These are phyloP conservation scores for Ischnura elegans DNA, from an alignment of 2,888 invertebrate genomes.

Conservation along the genomic window DNA sequence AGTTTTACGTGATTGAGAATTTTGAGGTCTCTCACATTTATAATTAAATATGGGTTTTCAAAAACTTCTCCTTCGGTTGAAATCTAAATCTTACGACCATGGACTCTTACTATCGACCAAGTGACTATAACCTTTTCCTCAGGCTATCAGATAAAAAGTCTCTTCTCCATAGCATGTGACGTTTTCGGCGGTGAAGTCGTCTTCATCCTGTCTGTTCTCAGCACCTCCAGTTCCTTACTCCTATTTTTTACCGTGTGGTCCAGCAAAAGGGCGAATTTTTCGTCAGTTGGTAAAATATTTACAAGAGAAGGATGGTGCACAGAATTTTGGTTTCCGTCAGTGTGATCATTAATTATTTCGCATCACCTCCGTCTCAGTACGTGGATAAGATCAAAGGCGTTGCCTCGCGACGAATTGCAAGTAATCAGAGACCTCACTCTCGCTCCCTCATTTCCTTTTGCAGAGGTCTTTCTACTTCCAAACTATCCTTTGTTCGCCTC, in stretches of 20 bases:
- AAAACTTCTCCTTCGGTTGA: no score
- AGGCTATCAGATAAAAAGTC: no score
- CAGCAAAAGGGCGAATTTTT: neutral
- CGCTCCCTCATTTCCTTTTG: neutral
- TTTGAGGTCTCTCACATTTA: no score
- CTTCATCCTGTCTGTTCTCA: neutral
- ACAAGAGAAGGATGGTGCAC: neutral
- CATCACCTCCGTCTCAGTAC: neutral
- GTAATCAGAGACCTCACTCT: neutral
- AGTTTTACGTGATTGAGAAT: no score
- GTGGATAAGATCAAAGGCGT: slow-evolving; percentile 33
- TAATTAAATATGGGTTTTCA: no score
- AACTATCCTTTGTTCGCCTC: no score
- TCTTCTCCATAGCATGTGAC: no score
- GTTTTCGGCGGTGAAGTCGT: no score
- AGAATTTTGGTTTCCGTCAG: neutral
- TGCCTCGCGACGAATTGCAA: neutral
- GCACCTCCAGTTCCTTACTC: neutral
- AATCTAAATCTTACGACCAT: no score
- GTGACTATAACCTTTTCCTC: no score
- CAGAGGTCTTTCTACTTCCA: neutral
- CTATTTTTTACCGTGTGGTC: neutral
- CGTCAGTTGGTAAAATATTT: slow-evolving; percentile 8
- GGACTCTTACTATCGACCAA: no score
- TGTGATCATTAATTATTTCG: neutral